Conservation (phyloP, 2,888 invertebrate genomes). For the Sphaeridia pumilis region DNA sequence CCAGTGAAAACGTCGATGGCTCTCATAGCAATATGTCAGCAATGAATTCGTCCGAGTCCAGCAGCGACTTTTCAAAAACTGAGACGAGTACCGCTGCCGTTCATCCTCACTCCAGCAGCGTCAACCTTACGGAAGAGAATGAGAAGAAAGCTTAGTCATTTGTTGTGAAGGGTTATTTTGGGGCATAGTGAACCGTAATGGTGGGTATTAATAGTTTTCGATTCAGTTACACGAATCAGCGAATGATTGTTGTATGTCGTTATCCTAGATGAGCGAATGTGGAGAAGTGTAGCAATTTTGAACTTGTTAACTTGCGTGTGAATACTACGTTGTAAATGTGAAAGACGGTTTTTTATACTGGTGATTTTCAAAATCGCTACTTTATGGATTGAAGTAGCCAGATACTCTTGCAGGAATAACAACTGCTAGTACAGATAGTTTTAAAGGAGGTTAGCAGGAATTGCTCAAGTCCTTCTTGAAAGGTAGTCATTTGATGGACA, state of each 20-base stretch:
- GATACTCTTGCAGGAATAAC: no score
- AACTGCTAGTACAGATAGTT: no score
- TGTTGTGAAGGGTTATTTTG: no score
- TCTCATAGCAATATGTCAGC: slow-evolving; percentile 6
- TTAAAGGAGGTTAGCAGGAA: no score
- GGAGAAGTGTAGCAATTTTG: background rate
- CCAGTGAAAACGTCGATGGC: slow-evolving; percentile 12
- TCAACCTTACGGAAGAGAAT: no score
- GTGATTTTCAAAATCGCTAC: background rate
- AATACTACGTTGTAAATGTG: background rate
- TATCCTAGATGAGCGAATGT: background rate
- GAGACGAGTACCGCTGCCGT: no score
- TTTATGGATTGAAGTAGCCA: slow-evolving; percentile 2
- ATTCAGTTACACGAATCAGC: background rate
- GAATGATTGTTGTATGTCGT: no score
- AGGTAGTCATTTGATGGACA: no score
- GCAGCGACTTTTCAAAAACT: no score
- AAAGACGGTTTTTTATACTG: background rate
- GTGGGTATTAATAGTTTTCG: background rate
- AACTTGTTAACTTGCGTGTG: background rate
- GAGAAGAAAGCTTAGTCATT: background rate
- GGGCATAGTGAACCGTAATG: background rate
- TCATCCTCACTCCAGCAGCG: no score
- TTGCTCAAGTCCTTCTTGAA: no score
- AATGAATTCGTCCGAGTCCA: background rate